Percentiles rank a stretch among this genome's conserved stretches.
These are phyloP conservation scores for Drosophila affinis DNA, from an alignment of 2,888 invertebrate genomes.

Conservation along the genomic window DNA sequence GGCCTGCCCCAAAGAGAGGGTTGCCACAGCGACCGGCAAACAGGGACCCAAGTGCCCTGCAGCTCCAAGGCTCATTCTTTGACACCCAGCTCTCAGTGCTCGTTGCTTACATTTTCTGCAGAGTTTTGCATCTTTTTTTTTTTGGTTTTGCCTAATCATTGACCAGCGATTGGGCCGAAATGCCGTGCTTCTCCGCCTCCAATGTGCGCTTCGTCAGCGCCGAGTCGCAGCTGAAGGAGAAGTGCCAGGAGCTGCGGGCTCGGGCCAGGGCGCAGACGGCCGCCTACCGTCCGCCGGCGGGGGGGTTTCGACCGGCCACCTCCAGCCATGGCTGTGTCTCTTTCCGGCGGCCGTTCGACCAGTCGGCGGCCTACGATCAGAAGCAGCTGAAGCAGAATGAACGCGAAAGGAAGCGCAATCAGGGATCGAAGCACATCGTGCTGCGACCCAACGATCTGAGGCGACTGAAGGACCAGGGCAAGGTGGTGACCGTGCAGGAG, in stretches of 20 bases:
- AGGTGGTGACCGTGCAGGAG: constrained; percentile 85
- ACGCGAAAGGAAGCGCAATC: constrained; percentile 53
- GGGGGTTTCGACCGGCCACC: constrained; percentile 51
- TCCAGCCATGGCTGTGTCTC: constrained; percentile 5
- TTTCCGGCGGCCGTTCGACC: constrained; percentile 51
- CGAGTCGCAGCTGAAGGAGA: constrained; percentile 55
- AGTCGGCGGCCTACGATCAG: constrained; percentile 59
- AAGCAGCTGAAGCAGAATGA: constrained; percentile 61
- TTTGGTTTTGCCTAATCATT: not conserved
- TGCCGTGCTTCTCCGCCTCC: constrained; percentile 78
- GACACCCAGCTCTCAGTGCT: constrained; percentile 1
- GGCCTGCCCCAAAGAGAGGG: not conserved
- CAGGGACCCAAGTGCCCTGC: not conserved
- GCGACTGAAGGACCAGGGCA: constrained; percentile 86
- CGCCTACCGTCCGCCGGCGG: constrained; percentile 56
- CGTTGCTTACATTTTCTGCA: not conserved
- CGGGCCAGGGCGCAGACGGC: constrained; percentile 66
- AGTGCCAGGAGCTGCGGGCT: constrained; percentile 57
- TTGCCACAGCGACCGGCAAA: constrained; percentile 20
- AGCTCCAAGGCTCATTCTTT: not conserved
- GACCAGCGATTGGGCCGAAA: constrained; percentile 25
- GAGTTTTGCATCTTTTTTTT: not conserved
- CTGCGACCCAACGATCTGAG: constrained; percentile 86
- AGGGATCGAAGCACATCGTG: constrained; percentile 59
- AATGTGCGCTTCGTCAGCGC: constrained; percentile 68